Conservation (phyloP, 1,140 invertebrate genomes). For the Psix sp. region DNA sequence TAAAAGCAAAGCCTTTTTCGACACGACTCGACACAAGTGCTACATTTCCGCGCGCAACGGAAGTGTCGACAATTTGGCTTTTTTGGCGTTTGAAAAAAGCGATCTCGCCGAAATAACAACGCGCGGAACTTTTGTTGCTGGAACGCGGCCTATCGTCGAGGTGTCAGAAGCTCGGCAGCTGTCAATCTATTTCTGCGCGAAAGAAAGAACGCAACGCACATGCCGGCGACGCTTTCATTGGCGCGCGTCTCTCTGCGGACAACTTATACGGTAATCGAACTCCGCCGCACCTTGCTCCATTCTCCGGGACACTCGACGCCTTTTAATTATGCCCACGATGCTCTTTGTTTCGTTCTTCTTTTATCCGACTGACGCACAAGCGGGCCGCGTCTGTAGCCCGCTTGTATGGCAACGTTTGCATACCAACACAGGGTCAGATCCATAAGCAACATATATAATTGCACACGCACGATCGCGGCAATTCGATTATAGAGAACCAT, state of each 20-base stretch:
- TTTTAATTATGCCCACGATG: constrained; percentile 71
- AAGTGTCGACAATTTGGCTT: no score
- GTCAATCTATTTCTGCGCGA: constrained; percentile 63
- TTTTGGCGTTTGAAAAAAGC: no score
- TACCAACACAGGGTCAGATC: no score
- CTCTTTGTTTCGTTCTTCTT: constrained; percentile 65
- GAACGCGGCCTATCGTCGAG: constrained; percentile 6
- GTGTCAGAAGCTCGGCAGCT: constrained; percentile 56
- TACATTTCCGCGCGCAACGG: constrained; percentile 21
- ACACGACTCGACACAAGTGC: constrained; percentile 17
- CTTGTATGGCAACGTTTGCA: neutral
- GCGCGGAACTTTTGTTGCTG: no score
- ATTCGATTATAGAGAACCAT: constrained; percentile 1
- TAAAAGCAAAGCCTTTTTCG: constrained; percentile 22
- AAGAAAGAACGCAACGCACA: constrained; percentile 35
- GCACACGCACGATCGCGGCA: neutral
- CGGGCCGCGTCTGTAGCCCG: constrained; percentile 16
- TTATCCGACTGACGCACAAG: constrained; percentile 61
- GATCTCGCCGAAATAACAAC: no score
- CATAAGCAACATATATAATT: constrained; percentile 19
- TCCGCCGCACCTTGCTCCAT: constrained; percentile 55
- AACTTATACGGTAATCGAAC: constrained; percentile 62
- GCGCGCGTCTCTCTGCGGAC: constrained; percentile 15
- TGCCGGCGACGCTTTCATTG: constrained; percentile 37
- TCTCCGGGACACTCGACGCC: constrained; percentile 65